Evolutionary conservation across 2,113 vertebrate genomes (phyloP), one percentile per base, ranked within the genome.

Genomic region (Sclerurus mexicanus): DNA sequence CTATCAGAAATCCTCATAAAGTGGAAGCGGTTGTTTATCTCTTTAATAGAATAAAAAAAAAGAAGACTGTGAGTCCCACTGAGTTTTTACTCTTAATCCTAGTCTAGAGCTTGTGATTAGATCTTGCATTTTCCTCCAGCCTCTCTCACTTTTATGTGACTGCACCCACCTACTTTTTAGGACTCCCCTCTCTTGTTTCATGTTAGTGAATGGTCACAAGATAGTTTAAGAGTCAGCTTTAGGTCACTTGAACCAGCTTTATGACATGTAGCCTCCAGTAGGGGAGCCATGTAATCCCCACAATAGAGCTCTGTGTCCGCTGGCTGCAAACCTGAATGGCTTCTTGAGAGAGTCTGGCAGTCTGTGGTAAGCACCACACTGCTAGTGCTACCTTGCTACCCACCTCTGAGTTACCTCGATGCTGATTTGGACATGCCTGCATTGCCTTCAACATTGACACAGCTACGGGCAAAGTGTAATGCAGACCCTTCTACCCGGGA

Each of bases 171-270:
- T 76, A 35, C 64, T 42, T 71, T 90, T 77, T 63, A 52, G 35
- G 62, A 59, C 39, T 47, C 16, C 59, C 11, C 10, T 7, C 0
- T 46, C 50, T 73, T 58, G 10, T 60, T 82, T 79, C 20, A 23
- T 66, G 24, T 62, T 73, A 52, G 18, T 50, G 40, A 85, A 64
- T 9, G 50, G 66, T 56, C 80, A 85, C 63, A 83, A 14, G 18
- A 39, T 2, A 77, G 73, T 76, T 76, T 39, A 87, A 71, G 37
- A 69, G 53, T 67, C 73, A n/a, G 71, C 83, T 92, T 69, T 76
- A 79, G 67, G 67, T 90, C 63, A 69, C 58, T 79, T 39, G 63
- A 83, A 46, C 69, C 71, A 92, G 62, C 63, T 88, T 92, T 79
- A 66, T 27, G 49, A 47, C 62, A 72, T n/a, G 28, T n/a, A 83